Base-by-base conservation (phyloP, 2,113 vertebrate species). In the Irena cyanogastra region DNA sequence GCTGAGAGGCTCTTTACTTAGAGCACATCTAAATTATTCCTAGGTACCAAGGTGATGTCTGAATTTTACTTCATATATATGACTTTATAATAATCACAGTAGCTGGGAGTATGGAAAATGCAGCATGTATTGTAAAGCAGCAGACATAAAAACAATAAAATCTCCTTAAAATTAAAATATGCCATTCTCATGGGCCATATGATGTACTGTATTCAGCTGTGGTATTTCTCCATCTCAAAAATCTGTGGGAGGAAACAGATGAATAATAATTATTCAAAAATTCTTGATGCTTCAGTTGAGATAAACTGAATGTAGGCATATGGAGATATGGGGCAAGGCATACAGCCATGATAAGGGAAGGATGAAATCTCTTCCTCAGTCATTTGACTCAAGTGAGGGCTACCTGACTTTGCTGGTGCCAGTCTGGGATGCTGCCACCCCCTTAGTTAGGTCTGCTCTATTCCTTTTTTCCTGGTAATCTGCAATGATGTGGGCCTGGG, bases 291-390 rank as follows among this genome's bases (percentile, higher is more conserved):
- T 59, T 56, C n/a, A 4, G 3, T 53, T 94, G 50, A 69, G 24
- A 42, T 77, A 61, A 91, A 45, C 17, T 45, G 33, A 56, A 53
- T 16, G 14, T 45, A 71, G 10, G 11, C 9, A 17, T 21, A 16
- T 20, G 5, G 37, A 72, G 47, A 70, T 41, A 74, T 16, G 28
- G 8, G 6, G 2, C 16, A 89, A 87, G 10, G 26, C 23, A 35
- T 1, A 1, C 23, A 63, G 20, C 13, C 12, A 2, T 21, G 24
- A 23, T 2, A 35, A 19, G 15, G 31, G 17, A 42, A 13, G 7
- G 14, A 12, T 16, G 41, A 88, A 81, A 42, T 53, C 11, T 90
- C 6, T 83, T 81, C 9, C 28, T 72, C 12, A 8, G 5, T 23
- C 5, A 7, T 30, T 50, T 78, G 37, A 28, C 18, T 44, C 1